Base-by-base conservation (phyloP, 2,113 vertebrate species). In the Bubo blakistoni region DNA sequence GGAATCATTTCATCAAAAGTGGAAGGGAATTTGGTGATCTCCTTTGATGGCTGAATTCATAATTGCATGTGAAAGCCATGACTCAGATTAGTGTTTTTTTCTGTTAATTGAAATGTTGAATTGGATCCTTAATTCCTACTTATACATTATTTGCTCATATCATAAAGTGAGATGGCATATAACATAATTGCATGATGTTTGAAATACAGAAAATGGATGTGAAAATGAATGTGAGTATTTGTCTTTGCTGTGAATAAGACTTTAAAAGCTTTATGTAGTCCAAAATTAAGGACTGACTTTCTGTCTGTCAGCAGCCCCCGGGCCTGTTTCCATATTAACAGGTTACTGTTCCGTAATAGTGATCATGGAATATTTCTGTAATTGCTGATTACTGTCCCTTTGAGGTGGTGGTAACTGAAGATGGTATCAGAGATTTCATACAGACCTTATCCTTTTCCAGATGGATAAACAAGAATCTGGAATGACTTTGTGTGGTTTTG, bases 101-200 rank as follows among this genome's bases (percentile, higher is more conserved):
- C 70, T 80, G 19, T 86, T 94, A 86, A 95, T 72, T 63, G 54
- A 78, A 87, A 87, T 85, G 25, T 67, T 84, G 73, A 94, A 76
- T 52, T 82, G 27, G 52, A 81, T 82, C 51, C 49, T 81, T 87
- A 84, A 74, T 84, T 86, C 47, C 66, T 65, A 15, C 44, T 84
- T 69, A 57, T 13, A 36, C 1, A 2, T 89, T 71, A 44, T 86
- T 71, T 92, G 21, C 94, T 80, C 42, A 15, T 63, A 47, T 81
- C 32, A 59, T 51, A 24, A 81, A 74, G 27, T 59, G 59, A 81
- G 47, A 38, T 76, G 59, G 30, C 36, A 65, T 57, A 30, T 40
- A 52, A 47, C 24, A 15, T 24, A 63, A 81, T 24, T 81, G 4
- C 49, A 10, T 90, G 36, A 34, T 69, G 15, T 40, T 49, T 12